phyloP scores from a whole-genome alignment of 2,888 invertebrate species.

The Netelia melanura region DNA sequence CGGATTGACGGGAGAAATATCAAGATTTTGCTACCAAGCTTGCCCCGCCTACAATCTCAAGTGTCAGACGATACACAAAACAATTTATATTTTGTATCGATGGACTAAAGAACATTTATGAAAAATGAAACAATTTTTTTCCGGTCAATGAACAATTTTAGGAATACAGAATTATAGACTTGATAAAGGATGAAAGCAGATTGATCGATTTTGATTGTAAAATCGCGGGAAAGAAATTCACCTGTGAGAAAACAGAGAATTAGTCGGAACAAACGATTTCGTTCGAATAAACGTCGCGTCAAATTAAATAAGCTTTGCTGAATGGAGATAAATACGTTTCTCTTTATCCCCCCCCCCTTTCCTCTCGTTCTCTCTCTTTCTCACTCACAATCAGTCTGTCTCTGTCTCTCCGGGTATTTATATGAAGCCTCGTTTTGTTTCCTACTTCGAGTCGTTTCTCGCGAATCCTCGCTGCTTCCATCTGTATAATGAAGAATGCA shows the following conservation, averaged over 20 bases:
- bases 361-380: background rate
- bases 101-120: background rate
- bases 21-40: background rate
- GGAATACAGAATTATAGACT: background rate
- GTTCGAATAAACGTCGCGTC: background rate
- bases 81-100: background rate
- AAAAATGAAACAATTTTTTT: background rate
- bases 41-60: background rate
- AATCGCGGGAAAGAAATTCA: too few relatives aligned
- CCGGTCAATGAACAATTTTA: background rate
- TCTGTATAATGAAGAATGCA: constrained; percentile 38
- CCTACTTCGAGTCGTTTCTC: background rate
- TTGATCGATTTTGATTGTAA: too few relatives aligned
- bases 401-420: too few relatives aligned
- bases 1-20: constrained; percentile 23
- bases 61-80: background rate
- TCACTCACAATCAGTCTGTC: background rate
- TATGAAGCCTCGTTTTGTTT: background rate
- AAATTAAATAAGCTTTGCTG: background rate
- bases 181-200: too few relatives aligned
- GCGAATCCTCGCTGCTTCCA: background rate
- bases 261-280: too few relatives aligned
- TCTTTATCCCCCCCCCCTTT: background rate
- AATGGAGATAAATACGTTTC: constrained; percentile 6
- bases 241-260: too few relatives aligned